Evolutionary conservation across 2,888 invertebrate species (phyloP), one percentile per base, ranked within the genome.

Genomic region (Sminthurinus aureus): DNA sequence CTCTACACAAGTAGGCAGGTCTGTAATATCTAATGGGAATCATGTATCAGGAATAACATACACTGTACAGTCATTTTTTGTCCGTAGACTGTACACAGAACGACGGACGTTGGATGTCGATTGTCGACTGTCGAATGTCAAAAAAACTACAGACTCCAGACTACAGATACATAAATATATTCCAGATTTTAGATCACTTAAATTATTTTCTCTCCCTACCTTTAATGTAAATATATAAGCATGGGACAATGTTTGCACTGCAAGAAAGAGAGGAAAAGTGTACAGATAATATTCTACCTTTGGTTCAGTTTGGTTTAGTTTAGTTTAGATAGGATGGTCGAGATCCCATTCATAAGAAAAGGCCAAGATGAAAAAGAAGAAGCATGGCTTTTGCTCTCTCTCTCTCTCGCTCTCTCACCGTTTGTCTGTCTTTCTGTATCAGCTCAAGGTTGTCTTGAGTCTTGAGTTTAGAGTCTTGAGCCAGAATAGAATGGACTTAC

Each of bases 161-260:
- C 73, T 73, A 2, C 24, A 73, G 24, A n/a, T 20, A 38, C 38
- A 24, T 26, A 73, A 26, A 69, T 20, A 22, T 24, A 69, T 69
- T 22, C 22, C 12, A 24, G 69, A 12, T 20, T 15, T 18, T 22
- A 24, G 69, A 12, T 20, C 24, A 24, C 26, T 73, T 24, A 26
- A 26, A 24, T 24, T 26, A 73, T 73, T 26, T 22, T 73, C 24
- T 73, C 24, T 26, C 73, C 38, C 15, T 73, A 73, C 73, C 73
- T 73, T 24, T 73, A 69, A 0, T 69, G 69, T 69, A 69, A 69
- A 69, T 69, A 24, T 2, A 24, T 73, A 73, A 73, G 18, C 15
- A 73, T 26, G 24, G 26, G 26, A 73, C 38, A 38, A 38, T 26
- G 15, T 26, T 73, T 73, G 73, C 20, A 73, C 26, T 0, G 69